phyloP scores from a whole-genome alignment of 2,888 invertebrate species.

The Chaetoderma sp. region DNA sequence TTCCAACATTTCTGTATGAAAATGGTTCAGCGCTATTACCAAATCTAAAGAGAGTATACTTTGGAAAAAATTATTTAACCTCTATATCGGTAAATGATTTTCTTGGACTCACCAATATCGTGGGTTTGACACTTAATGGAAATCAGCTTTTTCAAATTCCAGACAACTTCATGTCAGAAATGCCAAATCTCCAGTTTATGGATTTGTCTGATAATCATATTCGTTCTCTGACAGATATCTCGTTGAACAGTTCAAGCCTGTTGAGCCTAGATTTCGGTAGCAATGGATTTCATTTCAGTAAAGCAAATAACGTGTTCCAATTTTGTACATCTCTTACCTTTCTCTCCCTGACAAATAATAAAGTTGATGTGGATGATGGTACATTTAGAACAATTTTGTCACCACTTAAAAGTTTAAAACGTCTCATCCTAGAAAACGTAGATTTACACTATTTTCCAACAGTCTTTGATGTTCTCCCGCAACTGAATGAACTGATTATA shows the following conservation, averaged over 20 bases:
- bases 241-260: neutral
- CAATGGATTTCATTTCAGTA: neutral
- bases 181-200: neutral
- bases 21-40: neutral
- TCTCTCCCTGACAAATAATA: slow-evolving; percentile 12
- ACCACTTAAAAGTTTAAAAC: no score
- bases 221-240: neutral
- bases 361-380: no score
- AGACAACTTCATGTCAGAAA: neutral
- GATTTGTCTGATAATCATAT: neutral
- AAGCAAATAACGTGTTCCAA: slow-evolving; percentile 9
- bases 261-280: neutral
- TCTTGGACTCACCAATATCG: neutral
- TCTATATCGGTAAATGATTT: neutral
- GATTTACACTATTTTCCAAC: no score
- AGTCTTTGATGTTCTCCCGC: slow-evolving; percentile 11
- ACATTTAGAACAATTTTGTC: no score
- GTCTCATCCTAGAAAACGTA: no score
- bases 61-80: neutral
- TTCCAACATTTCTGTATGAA: neutral
- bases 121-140: neutral
- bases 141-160: neutral
- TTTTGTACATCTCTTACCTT: slow-evolving; percentile 11
- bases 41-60: neutral
- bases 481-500: neutral